These are phyloP conservation scores for Tetragonula carbonaria DNA, from an alignment of 2,888 invertebrate species.

Conservation along the genomic window DNA sequence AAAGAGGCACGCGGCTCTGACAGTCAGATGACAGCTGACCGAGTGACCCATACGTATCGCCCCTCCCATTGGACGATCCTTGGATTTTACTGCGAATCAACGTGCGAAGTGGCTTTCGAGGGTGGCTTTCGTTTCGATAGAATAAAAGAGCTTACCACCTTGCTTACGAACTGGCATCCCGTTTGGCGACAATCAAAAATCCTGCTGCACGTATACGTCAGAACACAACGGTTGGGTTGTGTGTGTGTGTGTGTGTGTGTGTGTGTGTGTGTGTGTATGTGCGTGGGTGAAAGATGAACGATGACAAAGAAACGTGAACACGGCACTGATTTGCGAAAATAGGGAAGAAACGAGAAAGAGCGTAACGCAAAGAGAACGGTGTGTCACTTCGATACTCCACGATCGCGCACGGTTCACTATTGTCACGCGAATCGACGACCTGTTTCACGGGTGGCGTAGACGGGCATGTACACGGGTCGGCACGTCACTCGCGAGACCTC, in stretches of 20 bases:
- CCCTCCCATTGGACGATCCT: constrained; percentile 55
- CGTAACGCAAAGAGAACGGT: constrained; percentile 42
- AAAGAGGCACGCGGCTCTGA: constrained; percentile 51
- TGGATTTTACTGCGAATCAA: constrained; percentile 46
- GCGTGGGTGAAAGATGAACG: constrained; percentile 30
- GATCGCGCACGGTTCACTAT: constrained; percentile 60
- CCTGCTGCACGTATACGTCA: constrained; percentile 29
- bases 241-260: too few species aligned
- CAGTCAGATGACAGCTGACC: constrained; percentile 71
- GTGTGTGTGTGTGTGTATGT: not conserved
- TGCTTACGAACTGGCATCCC: constrained; percentile 91
- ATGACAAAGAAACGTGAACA: constrained; percentile 31
- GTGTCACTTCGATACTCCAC: constrained; percentile 52
- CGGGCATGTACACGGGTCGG: constrained; percentile 60
- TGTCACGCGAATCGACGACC: constrained; percentile 60
- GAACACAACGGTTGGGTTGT: not conserved
- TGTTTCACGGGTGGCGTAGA: constrained; percentile 61
- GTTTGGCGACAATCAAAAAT: constrained; percentile 37
- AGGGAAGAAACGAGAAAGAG: constrained; percentile 38
- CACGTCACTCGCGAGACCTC: constrained; percentile 68
- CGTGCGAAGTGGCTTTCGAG: not conserved
- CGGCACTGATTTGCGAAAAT: constrained; percentile 31
- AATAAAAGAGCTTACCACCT: constrained; percentile 85
- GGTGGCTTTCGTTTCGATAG: constrained; percentile 37
- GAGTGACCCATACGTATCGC: constrained; percentile 67